Evolutionary conservation across 53 echinoderm and acorn worm species (phyloP).

Genomic region (Glandiceps talaboti): DNA sequence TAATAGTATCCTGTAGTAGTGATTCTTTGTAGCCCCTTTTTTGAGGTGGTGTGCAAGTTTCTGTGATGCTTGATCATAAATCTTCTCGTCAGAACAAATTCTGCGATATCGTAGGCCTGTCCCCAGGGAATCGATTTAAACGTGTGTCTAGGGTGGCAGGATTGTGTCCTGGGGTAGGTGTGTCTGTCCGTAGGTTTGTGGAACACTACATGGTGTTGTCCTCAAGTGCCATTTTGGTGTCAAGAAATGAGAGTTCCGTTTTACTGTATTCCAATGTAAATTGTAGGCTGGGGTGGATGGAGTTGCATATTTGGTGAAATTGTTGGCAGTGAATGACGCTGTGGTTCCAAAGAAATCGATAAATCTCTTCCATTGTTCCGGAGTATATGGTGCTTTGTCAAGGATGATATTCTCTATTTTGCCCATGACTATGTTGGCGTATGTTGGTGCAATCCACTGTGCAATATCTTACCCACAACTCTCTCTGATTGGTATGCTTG

Average conservation of each 20-base stretch:
- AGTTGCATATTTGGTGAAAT: neutral
- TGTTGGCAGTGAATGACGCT: no score
- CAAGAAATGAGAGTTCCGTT: neutral
- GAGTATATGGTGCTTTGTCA: no score
- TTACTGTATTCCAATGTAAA: neutral
- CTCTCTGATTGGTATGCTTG: no score
- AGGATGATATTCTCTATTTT: no score
- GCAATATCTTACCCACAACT: no score
- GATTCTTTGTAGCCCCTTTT: no score
- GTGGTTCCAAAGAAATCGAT: no score
- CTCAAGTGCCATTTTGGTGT: neutral
- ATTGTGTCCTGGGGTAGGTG: neutral
- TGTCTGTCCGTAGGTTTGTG: neutral
- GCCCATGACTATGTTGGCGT: no score
- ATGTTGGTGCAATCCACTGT: no score
- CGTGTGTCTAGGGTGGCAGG: neutral
- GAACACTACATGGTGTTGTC: neutral
- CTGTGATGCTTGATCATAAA: neutral
- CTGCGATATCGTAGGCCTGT: neutral
- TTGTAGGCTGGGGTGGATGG: neutral
- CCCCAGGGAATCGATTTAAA: neutral
- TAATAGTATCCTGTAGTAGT: no score
- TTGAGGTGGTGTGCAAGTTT: no score
- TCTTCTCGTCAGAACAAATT: neutral
- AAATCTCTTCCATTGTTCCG: no score